Evolutionary conservation across 1,140 invertebrate species (phyloP).

Genomic region (Drosophila leontia): DNA sequence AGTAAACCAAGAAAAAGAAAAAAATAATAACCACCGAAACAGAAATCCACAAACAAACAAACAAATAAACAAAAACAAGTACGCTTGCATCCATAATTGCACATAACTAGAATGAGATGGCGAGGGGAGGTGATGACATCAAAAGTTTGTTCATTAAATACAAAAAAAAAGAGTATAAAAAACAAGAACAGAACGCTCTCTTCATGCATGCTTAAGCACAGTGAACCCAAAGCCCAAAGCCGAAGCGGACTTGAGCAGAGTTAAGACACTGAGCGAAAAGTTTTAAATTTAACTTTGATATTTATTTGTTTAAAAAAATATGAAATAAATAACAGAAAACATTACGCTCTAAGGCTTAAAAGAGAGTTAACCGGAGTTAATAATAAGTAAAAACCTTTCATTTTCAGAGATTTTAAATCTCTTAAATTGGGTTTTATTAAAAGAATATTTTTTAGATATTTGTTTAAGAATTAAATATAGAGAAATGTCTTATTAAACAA

Average conservation of each 20-base stretch:
- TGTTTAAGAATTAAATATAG: background rate
- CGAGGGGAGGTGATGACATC: conserved; percentile 25
- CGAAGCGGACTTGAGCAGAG: conserved; percentile 15
- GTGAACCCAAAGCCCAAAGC: conserved; percentile 28
- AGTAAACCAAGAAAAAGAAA: conserved; percentile 5
- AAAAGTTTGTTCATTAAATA: conserved; percentile 74
- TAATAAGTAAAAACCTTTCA: too few relatives aligned
- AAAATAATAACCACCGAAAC: conserved; percentile 34
- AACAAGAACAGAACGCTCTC: conserved; percentile 46
- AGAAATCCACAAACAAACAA: conserved; percentile 33
- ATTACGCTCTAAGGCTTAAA: too few relatives aligned
- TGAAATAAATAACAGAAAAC: background rate
- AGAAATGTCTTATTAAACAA: background rate
- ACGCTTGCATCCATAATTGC: conserved; percentile 34
- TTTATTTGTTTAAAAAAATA: background rate
- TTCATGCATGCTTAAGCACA: conserved; percentile 73
- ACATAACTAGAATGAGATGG: conserved; percentile 10
- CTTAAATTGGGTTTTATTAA: background rate
- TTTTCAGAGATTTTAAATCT: too few relatives aligned
- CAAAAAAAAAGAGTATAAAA: conserved; percentile 22
- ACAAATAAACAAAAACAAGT: conserved; percentile 22
- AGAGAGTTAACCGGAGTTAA: too few relatives aligned
- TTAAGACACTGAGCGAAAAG: background rate
- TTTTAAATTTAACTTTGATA: background rate
- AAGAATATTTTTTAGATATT: background rate